Conservation (phyloP, 2,797 vertebrate species). For the Chaenodraco wilsoni region DNA sequence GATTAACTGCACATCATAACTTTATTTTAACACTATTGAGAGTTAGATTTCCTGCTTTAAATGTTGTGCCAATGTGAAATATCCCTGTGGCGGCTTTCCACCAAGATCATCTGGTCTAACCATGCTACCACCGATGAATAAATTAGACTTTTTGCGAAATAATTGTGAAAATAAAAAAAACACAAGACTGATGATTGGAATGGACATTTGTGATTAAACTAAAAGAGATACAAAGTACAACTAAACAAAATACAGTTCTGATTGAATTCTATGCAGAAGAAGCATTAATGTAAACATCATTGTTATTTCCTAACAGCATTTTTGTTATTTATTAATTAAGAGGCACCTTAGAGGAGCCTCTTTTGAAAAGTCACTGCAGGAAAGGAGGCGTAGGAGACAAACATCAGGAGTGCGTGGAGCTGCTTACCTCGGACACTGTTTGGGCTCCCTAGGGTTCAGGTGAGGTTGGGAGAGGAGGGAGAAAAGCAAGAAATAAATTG, state of each 20-base stretch:
- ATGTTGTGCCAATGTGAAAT: conserved; percentile 20
- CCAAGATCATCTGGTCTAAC: not conserved
- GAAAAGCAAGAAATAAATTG: conserved; percentile 63
- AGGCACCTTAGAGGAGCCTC: not conserved
- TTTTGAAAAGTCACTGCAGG: conserved; percentile 4
- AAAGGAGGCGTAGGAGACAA: conserved; percentile 22
- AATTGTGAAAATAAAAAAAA: not conserved
- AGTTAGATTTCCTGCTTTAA: not conserved
- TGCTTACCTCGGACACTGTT: conserved; percentile 83
- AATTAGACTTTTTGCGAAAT: not conserved
- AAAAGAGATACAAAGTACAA: not conserved
- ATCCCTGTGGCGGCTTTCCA: not conserved
- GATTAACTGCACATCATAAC: not conserved
- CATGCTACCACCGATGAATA: not conserved
- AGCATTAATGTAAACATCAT: no score
- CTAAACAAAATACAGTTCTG: not conserved
- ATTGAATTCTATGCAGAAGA: not conserved
- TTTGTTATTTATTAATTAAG: not conserved
- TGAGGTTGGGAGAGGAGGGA: conserved; percentile 22
- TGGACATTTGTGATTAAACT: not conserved
- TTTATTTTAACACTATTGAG: not conserved
- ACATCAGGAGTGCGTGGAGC: conserved; percentile 36
- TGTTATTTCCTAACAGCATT: no score
- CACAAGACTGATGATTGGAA: not conserved
- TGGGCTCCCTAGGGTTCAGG: conserved; percentile 75